Evolutionary conservation across 2,797 vertebrate species (phyloP).

Genomic region (Silurus lanzhouensis): DNA sequence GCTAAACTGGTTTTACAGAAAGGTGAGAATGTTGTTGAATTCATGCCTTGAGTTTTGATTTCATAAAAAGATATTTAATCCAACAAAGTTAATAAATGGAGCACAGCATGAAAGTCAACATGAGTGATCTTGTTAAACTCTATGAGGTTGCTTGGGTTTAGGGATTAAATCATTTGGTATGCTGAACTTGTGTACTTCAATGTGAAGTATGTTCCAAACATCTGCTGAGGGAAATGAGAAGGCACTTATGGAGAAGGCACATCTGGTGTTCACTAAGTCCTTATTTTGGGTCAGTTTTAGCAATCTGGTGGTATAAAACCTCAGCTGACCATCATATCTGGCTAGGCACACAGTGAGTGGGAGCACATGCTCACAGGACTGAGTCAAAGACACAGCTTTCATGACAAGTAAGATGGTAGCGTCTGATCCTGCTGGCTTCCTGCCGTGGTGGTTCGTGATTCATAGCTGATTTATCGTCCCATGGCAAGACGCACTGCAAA

Average conservation of each 20-base stretch:
- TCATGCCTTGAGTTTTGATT: not conserved
- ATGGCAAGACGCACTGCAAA: not conserved
- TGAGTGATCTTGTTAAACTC: not conserved
- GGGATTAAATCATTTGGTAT: not conserved
- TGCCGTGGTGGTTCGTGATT: constrained; percentile 38
- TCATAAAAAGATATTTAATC: not conserved
- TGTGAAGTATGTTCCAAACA: not conserved
- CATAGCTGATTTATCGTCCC: constrained; percentile 17
- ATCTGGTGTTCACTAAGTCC: constrained; percentile 37
- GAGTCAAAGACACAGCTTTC: constrained; percentile 45
- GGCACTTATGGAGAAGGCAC: constrained; percentile 28
- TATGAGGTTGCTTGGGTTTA: not conserved
- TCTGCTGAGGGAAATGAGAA: constrained; percentile 37
- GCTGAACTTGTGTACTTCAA: constrained; percentile 14
- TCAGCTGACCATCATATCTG: constrained; percentile 29
- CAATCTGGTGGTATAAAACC: constrained; percentile 31
- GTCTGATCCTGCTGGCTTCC: constrained; percentile 18
- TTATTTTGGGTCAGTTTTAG: constrained; percentile 37
- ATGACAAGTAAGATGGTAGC: constrained; percentile 27
- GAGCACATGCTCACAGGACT: constrained; percentile 28
- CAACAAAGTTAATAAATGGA: not conserved
- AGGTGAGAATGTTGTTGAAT: not conserved
- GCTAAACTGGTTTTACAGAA: constrained; percentile 27
- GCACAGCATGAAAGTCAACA: not conserved
- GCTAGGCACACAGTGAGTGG: constrained; percentile 21